A percentile compares a stretch with the other conserved stretches of the same genome.
These are phyloP conservation scores for Trogon surrucura DNA, from an alignment of 2,113 vertebrate species.

Conservation along the genomic window DNA sequence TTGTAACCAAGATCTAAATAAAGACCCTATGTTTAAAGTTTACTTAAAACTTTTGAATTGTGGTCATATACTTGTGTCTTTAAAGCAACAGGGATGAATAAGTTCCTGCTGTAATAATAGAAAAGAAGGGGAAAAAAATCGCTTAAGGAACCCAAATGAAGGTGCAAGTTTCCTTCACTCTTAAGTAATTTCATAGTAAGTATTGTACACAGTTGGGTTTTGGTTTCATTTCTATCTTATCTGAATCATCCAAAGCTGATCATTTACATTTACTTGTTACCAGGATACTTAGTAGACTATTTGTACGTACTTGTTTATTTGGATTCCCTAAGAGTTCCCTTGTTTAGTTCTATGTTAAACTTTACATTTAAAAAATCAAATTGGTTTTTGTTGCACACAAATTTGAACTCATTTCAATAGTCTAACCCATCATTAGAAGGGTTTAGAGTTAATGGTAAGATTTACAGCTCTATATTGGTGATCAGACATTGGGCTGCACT, in stretches of 20 bases:
- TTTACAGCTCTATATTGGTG: conserved; percentile 25
- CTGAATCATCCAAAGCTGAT: background rate
- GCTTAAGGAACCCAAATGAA: background rate
- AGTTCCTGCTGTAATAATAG: background rate
- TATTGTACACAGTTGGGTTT: background rate
- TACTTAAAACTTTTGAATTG: background rate
- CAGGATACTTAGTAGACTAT: background rate
- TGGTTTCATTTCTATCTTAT: background rate
- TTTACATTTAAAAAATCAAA: background rate
- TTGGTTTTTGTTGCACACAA: conserved; percentile 48
- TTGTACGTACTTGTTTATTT: background rate
- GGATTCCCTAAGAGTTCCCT: background rate
- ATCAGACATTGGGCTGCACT: no score
- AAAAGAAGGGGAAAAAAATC: background rate
- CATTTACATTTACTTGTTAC: background rate
- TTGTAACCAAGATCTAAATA: background rate
- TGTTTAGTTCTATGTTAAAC: conserved; percentile 14
- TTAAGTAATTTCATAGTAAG: background rate
- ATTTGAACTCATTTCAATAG: background rate
- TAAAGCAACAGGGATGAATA: background rate
- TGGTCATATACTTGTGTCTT: background rate
- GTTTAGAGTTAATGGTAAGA: conserved; percentile 31
- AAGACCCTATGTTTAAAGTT: background rate
- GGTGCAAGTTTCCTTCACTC: background rate
- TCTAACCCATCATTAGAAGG: background rate